Evolutionary conservation across 2,113 vertebrate species (phyloP).

Genomic region (Platysteira castanea): DNA sequence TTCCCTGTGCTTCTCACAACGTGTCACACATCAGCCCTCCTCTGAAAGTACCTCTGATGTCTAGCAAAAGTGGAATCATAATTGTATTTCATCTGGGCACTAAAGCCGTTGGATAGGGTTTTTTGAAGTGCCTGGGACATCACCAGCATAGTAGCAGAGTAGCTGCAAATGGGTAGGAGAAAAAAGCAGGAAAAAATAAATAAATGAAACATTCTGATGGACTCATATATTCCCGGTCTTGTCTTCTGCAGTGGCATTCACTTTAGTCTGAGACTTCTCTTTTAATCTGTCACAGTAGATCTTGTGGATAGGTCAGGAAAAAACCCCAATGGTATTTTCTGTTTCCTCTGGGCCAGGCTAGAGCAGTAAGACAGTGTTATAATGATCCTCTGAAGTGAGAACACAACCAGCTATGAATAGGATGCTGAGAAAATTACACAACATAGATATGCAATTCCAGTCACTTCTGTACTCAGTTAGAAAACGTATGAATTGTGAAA

Average conservation of each 20-base stretch:
- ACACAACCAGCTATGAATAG: neutral
- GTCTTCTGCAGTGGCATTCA: neutral
- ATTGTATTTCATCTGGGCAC: neutral
- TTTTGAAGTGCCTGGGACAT: neutral
- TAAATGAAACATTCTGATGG: neutral
- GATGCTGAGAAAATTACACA: neutral
- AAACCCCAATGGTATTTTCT: neutral
- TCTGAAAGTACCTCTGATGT: conserved; percentile 16
- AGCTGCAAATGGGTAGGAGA: neutral
- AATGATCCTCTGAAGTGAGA: neutral
- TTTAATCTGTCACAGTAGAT: neutral
- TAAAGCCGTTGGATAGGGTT: neutral
- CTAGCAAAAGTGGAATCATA: conserved; percentile 7
- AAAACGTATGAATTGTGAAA: neutral
- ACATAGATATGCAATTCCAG: neutral
- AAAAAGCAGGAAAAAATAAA: neutral
- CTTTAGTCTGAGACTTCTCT: neutral
- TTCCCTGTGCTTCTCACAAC: neutral
- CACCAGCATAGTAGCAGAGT: neutral
- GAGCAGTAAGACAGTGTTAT: neutral
- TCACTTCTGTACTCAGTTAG: neutral
- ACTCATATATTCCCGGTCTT: neutral
- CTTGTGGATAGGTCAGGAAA: neutral
- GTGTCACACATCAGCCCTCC: neutral
- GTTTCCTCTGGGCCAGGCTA: neutral